Evolutionary conservation across 1,140 invertebrate species (phyloP).

Genomic region (Cylas formicarius): DNA sequence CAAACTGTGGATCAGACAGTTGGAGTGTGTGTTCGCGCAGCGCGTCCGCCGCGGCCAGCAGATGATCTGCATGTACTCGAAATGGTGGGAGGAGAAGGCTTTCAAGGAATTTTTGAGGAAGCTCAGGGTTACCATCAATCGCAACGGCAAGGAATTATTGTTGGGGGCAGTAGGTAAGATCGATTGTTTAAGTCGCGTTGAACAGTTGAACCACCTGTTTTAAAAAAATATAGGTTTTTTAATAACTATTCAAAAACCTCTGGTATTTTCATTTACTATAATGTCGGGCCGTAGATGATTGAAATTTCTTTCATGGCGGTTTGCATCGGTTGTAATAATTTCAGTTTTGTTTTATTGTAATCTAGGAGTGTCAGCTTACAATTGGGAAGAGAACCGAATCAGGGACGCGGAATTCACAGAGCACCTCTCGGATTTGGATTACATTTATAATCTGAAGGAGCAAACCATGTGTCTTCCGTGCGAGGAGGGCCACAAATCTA

Average conservation of each 20-base stretch:
- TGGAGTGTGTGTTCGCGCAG: conserved; percentile 57
- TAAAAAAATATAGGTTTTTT: no score
- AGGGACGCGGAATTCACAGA: conserved; percentile 45
- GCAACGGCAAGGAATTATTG: conserved; percentile 43
- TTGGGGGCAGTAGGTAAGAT: conserved; percentile 40
- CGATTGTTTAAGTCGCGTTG: no score
- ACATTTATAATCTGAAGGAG: conserved; percentile 45
- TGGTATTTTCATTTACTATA: no score
- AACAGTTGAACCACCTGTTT: no score
- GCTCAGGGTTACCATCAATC: conserved; percentile 43
- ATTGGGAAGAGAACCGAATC: conserved; percentile 52
- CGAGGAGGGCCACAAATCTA: conserved; percentile 15
- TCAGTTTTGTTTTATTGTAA: neutral
- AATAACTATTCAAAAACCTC: no score
- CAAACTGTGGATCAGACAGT: conserved; percentile 51
- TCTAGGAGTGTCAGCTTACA: conserved; percentile 39
- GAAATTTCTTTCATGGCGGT: no score
- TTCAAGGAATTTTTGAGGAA: conserved; percentile 48
- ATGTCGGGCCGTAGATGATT: no score
- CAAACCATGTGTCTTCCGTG: conserved; percentile 48
- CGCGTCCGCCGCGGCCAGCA: conserved; percentile 53
- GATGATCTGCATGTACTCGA: conserved; percentile 54
- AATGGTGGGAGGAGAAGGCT: conserved; percentile 54
- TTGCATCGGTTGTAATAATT: conserved; percentile 18
- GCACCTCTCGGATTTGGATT: conserved; percentile 47